phyloP scores from a whole-genome alignment of 2,888 invertebrate genomes.

The Marronus borbonicus region DNA sequence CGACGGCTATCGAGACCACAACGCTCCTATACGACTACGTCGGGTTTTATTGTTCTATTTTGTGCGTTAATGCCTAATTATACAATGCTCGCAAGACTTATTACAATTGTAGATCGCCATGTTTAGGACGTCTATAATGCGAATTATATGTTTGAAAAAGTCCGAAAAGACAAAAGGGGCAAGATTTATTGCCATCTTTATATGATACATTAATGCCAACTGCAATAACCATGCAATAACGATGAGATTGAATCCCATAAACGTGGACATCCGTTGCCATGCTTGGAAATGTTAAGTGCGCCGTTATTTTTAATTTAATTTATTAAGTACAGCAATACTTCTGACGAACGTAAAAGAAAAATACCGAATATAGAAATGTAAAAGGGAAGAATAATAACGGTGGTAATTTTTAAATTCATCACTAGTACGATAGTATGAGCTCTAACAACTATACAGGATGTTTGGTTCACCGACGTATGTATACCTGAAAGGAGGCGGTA shows the following conservation, averaged over 20 bases:
- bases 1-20: slow-evolving; percentile 42
- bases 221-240: not conserved
- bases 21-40: not conserved
- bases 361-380: too few relatives aligned
- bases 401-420: too few relatives aligned
- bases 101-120: slow-evolving; percentile 43
- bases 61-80: slow-evolving; percentile 45
- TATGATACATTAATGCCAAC: slow-evolving; percentile 5
- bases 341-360: too few relatives aligned
- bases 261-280: not conserved
- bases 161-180: not conserved
- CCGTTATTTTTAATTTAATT: not conserved
- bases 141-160: slow-evolving; percentile 36
- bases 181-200: slow-evolving; percentile 30
- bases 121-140: slow-evolving; percentile 35
- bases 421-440: too few relatives aligned
- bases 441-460: too few relatives aligned
- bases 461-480: too few relatives aligned
- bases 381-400: too few relatives aligned
- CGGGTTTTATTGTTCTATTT: slow-evolving; percentile 37
- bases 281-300: not conserved
- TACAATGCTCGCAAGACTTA: slow-evolving; percentile 35
- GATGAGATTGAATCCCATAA: slow-evolving; percentile 5
- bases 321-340: too few relatives aligned
- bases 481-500: too few relatives aligned